These are phyloP conservation scores for Acleris holmiana DNA, from an alignment of 2,888 invertebrate genomes.

Conservation along the genomic window DNA sequence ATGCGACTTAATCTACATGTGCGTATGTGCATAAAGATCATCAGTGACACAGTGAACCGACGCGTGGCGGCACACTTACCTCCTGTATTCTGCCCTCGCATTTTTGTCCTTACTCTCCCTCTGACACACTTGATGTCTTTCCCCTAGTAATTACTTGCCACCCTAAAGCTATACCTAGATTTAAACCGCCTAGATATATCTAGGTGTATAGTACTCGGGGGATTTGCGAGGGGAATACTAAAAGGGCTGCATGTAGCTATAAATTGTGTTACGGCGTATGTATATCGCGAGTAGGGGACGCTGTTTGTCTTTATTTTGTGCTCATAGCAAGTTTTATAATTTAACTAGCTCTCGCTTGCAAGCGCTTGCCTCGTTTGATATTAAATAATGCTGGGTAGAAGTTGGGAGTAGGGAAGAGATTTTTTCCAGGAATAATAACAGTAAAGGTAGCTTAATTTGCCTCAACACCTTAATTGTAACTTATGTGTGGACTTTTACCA, in stretches of 20 bases:
- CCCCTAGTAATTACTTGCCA: conserved; percentile 76
- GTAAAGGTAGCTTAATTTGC: too few species aligned
- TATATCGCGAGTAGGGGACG: conserved; percentile 42
- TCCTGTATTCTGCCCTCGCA: conserved; percentile 72
- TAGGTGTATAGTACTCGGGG: conserved; percentile 70
- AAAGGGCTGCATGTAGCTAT: conserved; percentile 71
- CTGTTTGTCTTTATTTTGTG: conserved; percentile 61
- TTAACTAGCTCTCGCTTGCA: conserved; percentile 27
- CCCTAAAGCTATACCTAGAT: conserved; percentile 54
- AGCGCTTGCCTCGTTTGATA: conserved; percentile 30
- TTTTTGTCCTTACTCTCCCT: conserved; percentile 81
- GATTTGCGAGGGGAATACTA: conserved; percentile 79
- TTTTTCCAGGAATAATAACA: not conserved
- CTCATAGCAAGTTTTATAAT: conserved; percentile 41
- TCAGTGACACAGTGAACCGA: conserved; percentile 83
- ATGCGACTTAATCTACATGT: conserved; percentile 27
- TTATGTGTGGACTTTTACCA: too few species aligned
- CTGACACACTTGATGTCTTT: conserved; percentile 81
- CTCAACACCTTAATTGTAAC: too few species aligned
- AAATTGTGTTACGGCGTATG: conserved; percentile 32
- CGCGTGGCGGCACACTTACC: conserved; percentile 79
- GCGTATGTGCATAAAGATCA: conserved; percentile 65
- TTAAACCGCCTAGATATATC: conserved; percentile 59
- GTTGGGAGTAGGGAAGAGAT: not conserved
- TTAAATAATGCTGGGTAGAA: not conserved